Evolutionary conservation across 2,797 vertebrate species (phyloP).

Genomic region (Scarus forsteni): DNA sequence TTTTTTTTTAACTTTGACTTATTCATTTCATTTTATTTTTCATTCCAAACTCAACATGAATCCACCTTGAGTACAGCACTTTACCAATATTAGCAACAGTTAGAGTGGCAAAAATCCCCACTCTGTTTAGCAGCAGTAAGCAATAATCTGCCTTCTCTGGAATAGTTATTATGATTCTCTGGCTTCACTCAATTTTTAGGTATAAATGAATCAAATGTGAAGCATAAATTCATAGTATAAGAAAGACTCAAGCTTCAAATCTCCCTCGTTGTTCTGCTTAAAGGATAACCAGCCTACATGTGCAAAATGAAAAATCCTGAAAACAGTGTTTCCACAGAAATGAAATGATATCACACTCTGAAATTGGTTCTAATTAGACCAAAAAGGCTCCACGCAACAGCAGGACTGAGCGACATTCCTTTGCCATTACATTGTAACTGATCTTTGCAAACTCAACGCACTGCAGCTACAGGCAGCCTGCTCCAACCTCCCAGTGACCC

Average conservation of each 20-base stretch:
- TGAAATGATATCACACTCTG: constrained; percentile 40
- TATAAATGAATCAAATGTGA: not conserved
- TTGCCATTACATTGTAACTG: constrained; percentile 78
- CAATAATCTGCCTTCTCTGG: too few species aligned
- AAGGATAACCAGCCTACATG: not conserved
- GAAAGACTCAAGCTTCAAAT: not conserved
- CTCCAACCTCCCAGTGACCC: constrained; percentile 81
- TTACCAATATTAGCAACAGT: too few species aligned
- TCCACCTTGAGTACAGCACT: too few species aligned
- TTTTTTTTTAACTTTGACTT: too few species aligned
- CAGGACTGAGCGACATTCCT: constrained; percentile 72
- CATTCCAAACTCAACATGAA: too few species aligned
- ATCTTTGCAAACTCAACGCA: constrained; percentile 63
- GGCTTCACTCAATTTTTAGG: not conserved
- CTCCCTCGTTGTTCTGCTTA: constrained; percentile 1
- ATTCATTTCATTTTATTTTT: too few species aligned
- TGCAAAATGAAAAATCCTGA: not conserved
- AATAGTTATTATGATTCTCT: too few species aligned
- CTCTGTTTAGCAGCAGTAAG: too few species aligned
- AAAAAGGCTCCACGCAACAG: constrained; percentile 50
- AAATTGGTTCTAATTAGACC: constrained; percentile 67
- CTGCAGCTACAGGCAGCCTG: constrained; percentile 54
- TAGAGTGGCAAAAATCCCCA: too few species aligned
- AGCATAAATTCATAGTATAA: not conserved
- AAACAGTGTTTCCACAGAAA: constrained; percentile 31